Base-by-base conservation (phyloP, 2,797 vertebrate species). In the Girardinus metallicus region DNA sequence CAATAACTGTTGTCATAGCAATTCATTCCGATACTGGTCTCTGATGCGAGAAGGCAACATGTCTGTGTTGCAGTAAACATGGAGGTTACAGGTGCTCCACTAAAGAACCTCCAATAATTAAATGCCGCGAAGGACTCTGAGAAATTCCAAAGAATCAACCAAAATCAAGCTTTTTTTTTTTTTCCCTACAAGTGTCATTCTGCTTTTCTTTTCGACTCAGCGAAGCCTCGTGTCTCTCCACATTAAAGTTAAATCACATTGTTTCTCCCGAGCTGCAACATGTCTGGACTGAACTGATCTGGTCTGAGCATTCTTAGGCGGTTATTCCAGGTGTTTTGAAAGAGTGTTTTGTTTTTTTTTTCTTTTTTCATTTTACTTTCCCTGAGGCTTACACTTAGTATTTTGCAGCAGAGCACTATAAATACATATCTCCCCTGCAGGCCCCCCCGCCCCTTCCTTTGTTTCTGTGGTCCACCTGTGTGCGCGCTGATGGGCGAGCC, bases 401-500 rank as follows among this genome's bases (percentile, higher is more conserved):
- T 88, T 88, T 87, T 86, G 77, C 76, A 77, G n/a, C 73, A 75
- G 70, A 73, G 81, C 85, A 83, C 80, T 73, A 81, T 41, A 4
- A 80, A 84, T 73, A 87, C 60, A 62, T 10, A 70, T 83, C 72
- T 51, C 66, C 60, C 7, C 21, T 23, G 2, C 21, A 51, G 0
- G 0, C 49, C 8, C 23, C 23, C 55, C 43, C 51, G 55, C 31
- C 16, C n/a, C 43, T 1, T 64, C 64, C 29, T 77, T 83, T 89
- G 88, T 88, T 78, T 82, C 73, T 43, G 57, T 8, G 62, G 66
- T 68, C 53, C 75, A 91, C 87, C 89, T 92, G 85, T 72, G 77
- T 81, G 74, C 84, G 31, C 57, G 12, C 83, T 83, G 88, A 91
- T 85, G 88, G 87, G 78, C 71, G 66, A 87, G 76, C 34, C 34